These are phyloP conservation scores for Metellina segmentata DNA, from an alignment of 2,888 invertebrate genomes.

Conservation along the genomic window DNA sequence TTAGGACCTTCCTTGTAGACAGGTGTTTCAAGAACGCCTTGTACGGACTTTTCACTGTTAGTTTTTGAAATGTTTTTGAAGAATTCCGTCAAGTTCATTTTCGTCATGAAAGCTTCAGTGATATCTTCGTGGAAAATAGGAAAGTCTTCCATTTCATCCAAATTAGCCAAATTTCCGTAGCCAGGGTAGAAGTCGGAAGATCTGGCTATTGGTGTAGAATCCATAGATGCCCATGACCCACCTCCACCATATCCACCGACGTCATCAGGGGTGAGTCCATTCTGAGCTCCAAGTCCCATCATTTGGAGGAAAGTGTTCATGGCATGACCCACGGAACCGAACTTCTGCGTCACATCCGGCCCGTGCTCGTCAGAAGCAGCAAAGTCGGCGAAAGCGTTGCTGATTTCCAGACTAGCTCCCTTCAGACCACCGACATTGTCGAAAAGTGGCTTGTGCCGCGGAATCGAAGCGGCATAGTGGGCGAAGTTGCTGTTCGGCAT, in stretches of 20 bases:
- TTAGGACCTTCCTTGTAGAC: not conserved
- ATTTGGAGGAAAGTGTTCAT: constrained; percentile 63
- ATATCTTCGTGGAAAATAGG: constrained; percentile 66
- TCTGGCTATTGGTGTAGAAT: constrained; percentile 62
- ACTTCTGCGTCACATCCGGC: constrained; percentile 60
- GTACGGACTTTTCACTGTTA: not conserved
- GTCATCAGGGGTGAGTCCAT: constrained; percentile 6
- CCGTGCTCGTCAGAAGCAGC: constrained; percentile 68
- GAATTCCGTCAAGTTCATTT: constrained; percentile 64
- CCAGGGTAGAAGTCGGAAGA: constrained; percentile 70
- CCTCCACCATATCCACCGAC: constrained; percentile 55
- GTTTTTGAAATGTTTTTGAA: not conserved
- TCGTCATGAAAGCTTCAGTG: constrained; percentile 48
- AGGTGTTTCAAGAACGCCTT: not conserved
- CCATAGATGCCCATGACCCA: constrained; percentile 43
- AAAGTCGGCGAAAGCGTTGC: constrained; percentile 73
- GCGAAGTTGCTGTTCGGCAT: not conserved
- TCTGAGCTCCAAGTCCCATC: constrained; percentile 62
- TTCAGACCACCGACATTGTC: constrained; percentile 52
- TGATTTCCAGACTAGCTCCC: constrained; percentile 63
- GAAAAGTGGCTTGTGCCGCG: constrained; percentile 66
- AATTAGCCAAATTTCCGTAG: constrained; percentile 68
- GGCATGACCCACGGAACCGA: constrained; percentile 66
- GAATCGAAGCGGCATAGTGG: constrained; percentile 21
- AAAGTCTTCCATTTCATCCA: constrained; percentile 60